phyloP scores from a whole-genome alignment of 1,140 invertebrate species.

The Heterodera carotae region DNA sequence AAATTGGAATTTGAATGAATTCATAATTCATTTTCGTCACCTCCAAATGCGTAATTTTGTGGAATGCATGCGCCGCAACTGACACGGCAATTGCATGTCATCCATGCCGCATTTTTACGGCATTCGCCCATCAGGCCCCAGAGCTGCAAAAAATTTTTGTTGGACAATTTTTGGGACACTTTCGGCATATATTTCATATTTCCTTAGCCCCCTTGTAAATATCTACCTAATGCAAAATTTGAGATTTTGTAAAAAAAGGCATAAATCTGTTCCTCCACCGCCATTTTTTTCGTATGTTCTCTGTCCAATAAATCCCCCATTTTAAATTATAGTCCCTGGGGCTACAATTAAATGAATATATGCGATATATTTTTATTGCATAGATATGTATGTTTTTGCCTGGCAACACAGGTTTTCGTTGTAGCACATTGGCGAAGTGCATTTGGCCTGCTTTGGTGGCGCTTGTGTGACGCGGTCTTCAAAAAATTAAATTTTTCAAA shows the following conservation, averaged over 20 bases:
- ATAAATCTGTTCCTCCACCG: too few species aligned
- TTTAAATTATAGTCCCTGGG: too few species aligned
- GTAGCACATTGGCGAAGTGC: constrained; percentile 51
- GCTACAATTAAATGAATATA: too few species aligned
- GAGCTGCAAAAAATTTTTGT: constrained; percentile 41
- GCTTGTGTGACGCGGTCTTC: constrained; percentile 26
- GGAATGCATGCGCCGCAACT: constrained; percentile 52
- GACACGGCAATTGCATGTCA: constrained; percentile 54
- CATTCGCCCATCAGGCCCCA: constrained; percentile 53
- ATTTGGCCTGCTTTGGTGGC: constrained; percentile 32
- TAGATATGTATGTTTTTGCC: constrained; percentile 7
- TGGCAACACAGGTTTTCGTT: constrained; percentile 56
- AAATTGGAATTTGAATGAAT: too few species aligned
- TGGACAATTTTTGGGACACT: too few species aligned
- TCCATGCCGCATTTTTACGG: constrained; percentile 46
- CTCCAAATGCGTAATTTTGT: constrained; percentile 47
- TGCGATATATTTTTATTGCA: constrained; percentile 5
- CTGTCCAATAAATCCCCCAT: too few species aligned
- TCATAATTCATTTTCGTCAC: constrained; percentile 12
- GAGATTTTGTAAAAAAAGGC: too few species aligned
- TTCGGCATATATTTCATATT: too few species aligned
- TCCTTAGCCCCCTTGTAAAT: too few species aligned
- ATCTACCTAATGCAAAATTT: too few species aligned
- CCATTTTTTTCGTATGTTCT: too few species aligned
- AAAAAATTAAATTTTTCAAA: constrained; percentile 16